Conservation (phyloP, 2,113 vertebrate species). For the Tor tambroides region DNA sequence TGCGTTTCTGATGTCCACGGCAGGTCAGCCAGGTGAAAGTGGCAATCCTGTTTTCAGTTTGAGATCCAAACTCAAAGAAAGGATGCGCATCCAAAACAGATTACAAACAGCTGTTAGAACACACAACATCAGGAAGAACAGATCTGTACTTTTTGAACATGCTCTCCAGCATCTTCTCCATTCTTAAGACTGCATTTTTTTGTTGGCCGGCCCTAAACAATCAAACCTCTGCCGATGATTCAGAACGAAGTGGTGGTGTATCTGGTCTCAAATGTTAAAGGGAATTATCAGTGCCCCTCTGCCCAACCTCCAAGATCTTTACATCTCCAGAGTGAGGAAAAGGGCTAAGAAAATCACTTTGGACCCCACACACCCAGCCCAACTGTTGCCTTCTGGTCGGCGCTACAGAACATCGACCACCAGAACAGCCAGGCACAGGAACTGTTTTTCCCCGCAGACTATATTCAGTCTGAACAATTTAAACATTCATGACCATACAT, state of each 20-base stretch:
- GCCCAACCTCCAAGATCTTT: no score
- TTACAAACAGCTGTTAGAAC: neutral
- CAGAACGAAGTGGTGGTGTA: neutral
- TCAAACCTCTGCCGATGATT: neutral
- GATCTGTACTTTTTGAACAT: neutral
- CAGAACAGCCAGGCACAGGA: no score
- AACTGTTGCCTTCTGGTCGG: no score
- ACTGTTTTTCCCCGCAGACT: no score
- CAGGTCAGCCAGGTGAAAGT: constrained; percentile 42
- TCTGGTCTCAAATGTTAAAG: neutral
- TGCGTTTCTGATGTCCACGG: neutral
- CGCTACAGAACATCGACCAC: no score
- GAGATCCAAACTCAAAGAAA: neutral
- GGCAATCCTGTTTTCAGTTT: constrained; percentile 34
- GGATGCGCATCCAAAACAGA: neutral
- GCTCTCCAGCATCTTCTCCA: neutral
- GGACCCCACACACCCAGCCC: no score
- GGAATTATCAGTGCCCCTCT: no score
- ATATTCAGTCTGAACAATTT: no score
- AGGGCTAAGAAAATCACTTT: no score
- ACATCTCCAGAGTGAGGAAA: no score
- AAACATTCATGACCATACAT: no score
- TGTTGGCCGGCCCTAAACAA: neutral
- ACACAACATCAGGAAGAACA: neutral
- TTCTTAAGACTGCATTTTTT: neutral